phyloP scores from a whole-genome alignment of 2,888 invertebrate genomes.

The Teleiodes luculella region DNA sequence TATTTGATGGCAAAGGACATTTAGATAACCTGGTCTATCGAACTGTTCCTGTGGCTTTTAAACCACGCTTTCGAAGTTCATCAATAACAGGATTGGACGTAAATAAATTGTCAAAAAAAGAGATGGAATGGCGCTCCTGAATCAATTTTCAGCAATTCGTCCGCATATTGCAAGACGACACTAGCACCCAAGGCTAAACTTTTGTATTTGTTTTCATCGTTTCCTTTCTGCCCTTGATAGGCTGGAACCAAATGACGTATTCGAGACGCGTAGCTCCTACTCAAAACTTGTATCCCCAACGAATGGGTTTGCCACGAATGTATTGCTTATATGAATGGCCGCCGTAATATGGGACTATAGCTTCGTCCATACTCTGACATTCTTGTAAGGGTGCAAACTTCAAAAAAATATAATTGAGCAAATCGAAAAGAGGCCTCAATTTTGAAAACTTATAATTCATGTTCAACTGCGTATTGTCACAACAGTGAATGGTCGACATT shows the following conservation, averaged over 20 bases:
- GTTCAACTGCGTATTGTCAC: background rate
- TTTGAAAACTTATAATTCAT: background rate
- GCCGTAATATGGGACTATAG: slow-evolving; percentile 22
- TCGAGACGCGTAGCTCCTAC: slow-evolving; percentile 18
- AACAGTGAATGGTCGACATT: background rate
- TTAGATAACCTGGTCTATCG: no score
- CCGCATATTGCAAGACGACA: slow-evolving; percentile 11
- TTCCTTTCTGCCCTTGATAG: no score
- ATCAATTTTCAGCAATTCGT: slow-evolving; percentile 4
- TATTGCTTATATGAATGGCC: slow-evolving; percentile 20
- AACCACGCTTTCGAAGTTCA: slow-evolving; percentile 4
- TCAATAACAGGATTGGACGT: slow-evolving; percentile 5
- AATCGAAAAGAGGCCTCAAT: background rate
- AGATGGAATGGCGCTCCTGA: slow-evolving; percentile 11
- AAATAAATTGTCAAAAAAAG: slow-evolving; percentile 14
- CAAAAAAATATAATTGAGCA: background rate
- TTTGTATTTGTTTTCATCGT: background rate
- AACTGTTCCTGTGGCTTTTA: slow-evolving; percentile 9
- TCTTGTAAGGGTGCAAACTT: slow-evolving; percentile 18
- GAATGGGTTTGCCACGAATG: slow-evolving; percentile 21
- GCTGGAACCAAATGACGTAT: slow-evolving; percentile 16
- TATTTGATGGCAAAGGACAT: background rate
- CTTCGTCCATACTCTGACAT: slow-evolving; percentile 20
- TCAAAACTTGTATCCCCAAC: slow-evolving; percentile 23
- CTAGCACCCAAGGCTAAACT: slow-evolving; percentile 7